Conservation (phyloP, 2,797 vertebrate species). For the Avahi laniger region DNA sequence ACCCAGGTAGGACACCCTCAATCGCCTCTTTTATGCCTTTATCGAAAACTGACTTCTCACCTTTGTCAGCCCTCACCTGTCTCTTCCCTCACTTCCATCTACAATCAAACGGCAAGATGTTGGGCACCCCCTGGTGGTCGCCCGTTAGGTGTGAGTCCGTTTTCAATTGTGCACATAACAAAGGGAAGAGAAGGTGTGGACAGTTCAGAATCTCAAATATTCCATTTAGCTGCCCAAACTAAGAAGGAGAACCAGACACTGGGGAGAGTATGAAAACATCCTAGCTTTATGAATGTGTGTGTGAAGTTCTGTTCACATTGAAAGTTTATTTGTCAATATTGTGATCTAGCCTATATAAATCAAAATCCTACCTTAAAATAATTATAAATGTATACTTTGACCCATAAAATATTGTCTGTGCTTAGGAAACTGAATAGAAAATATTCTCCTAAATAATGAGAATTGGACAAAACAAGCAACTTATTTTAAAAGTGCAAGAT, state of each 20-base stretch:
- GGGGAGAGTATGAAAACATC: too few species aligned
- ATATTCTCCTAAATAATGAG: background rate
- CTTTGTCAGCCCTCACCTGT: background rate
- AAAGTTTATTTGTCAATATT: background rate
- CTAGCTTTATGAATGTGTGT: background rate
- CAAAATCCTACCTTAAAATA: background rate
- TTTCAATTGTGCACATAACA: background rate
- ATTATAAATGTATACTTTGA: background rate
- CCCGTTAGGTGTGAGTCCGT: background rate
- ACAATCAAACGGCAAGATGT: background rate
- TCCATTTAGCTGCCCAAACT: background rate
- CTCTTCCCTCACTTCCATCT: background rate
- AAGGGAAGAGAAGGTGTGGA: background rate
- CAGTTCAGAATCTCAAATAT: background rate
- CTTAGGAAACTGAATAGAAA: background rate
- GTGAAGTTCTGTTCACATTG: background rate
- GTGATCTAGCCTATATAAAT: background rate
- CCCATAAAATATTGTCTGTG: background rate
- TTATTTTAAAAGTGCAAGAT: background rate
- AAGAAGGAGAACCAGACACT: background rate
- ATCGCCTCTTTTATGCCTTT: too few species aligned
- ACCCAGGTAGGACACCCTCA: constrained; percentile 89
- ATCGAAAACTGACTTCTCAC: background rate
- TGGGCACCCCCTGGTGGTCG: constrained; percentile 39
- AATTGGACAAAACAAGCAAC: background rate